A percentile compares a stretch with the other conserved stretches of the same genome.
Conservation (phyloP, 2,888 invertebrate species). For the Diaperis boleti region DNA sequence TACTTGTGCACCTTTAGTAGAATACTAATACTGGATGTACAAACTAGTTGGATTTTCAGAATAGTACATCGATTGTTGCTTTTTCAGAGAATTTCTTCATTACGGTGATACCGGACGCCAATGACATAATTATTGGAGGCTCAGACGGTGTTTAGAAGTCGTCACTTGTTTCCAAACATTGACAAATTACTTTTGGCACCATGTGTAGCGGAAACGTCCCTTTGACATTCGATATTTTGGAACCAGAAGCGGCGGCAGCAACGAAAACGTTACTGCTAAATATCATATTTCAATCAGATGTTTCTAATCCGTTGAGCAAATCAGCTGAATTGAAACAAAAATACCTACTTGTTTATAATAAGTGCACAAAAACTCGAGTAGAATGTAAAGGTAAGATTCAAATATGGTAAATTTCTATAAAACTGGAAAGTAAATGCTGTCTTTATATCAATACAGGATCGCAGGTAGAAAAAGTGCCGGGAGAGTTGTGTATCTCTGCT, state of each 20-base stretch:
- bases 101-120: conserved; percentile 12
- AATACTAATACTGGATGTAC: conserved; percentile 1
- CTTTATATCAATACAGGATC: too few relatives aligned
- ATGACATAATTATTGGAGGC: conserved; percentile 37
- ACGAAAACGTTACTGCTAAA: conserved; percentile 31
- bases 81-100: not conserved
- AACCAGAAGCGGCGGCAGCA: conserved; percentile 34
- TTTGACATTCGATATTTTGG: conserved; percentile 47
- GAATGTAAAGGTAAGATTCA: too few relatives aligned
- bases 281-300: conserved; percentile 34
- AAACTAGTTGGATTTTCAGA: not conserved
- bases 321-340: too few relatives aligned
- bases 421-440: too few relatives aligned
- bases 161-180: conserved; percentile 57
- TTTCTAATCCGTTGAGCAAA: too few relatives aligned
- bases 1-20: not conserved
- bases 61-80: not conserved
- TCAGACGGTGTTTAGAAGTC: conserved; percentile 52
- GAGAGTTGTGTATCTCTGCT: too few relatives aligned
- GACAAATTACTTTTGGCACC: conserved; percentile 53
- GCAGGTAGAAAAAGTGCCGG: too few relatives aligned
- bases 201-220: conserved; percentile 54
- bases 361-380: too few relatives aligned
- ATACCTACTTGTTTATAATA: too few relatives aligned
- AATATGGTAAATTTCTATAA: too few relatives aligned